Conservation (phyloP, 2,888 invertebrate species). For the Proisotoma minuta region DNA sequence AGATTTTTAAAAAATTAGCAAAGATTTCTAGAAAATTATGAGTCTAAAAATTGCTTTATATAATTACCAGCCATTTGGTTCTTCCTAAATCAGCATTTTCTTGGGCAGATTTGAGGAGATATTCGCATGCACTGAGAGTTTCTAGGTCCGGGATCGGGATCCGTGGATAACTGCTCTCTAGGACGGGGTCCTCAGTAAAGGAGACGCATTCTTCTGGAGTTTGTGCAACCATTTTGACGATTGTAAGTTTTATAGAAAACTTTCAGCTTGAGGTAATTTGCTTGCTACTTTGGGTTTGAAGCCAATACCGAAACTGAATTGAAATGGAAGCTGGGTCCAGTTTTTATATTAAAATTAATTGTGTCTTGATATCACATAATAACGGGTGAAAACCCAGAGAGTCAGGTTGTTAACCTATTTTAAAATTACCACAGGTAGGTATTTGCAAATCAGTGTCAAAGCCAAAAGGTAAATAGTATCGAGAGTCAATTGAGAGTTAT, state of each 20-base stretch:
- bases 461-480: no score
- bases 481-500: no score
- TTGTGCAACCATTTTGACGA: conserved; percentile 30
- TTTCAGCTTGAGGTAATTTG: conserved; percentile 5
- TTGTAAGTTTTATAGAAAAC: neutral
- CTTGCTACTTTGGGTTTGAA: neutral
- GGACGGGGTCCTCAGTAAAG: conserved; percentile 35
- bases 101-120: conserved; percentile 19
- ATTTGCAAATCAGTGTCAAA: no score
- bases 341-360: neutral
- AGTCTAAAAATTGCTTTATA: neutral
- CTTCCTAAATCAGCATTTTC: conserved; percentile 27
- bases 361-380: neutral
- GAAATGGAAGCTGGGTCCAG: no score
- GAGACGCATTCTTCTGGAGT: conserved; percentile 14
- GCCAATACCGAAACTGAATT: conserved; percentile 10
- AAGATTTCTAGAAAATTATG: neutral
- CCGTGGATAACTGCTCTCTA: conserved; percentile 35
- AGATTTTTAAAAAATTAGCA: neutral
- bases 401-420: no score
- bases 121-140: conserved; percentile 31
- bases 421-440: no score
- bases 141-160: conserved; percentile 42
- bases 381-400: neutral
- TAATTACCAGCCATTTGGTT: conserved; percentile 26